Evolutionary conservation across 1,140 invertebrate species (phyloP), one percentile per base, ranked within the genome.

Genomic region (Hycleus phaleratus): DNA sequence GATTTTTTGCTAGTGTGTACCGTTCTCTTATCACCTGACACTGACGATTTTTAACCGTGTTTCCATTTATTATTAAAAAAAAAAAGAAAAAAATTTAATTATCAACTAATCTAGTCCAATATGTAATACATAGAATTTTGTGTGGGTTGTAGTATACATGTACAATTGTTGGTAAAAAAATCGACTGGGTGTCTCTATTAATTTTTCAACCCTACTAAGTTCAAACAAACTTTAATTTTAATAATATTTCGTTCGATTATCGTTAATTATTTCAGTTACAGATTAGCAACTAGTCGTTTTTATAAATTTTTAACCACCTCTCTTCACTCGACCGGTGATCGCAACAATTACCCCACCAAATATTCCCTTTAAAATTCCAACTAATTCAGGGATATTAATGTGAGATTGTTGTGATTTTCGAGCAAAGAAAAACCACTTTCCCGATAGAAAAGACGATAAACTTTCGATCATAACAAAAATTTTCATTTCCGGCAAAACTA

Each of bases 101-200:
- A 73, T 74, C 70, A 71, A 72, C 70, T 74, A 72, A 68, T 72
- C 71, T 74, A 74, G 72, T 74, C 72, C 72, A 74, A 73, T 73
- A 73, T 74, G 68, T 74, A 74, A 72, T 74, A 73, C 70, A 74
- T 74, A 74, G 72, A 69, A 73, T 74, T 73, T 73, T 74, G 73
- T 76, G 74, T 76, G 75, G 72, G 73, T 76, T 76, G 75, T 76
- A 77, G 75, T 74, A 76, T 77, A 77, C 68, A 76, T 74, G 72
- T 77, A 73, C 68, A 74, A 75, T 75, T 75, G 74, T 76, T 76
- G 72, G 73, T 73, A 73, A 72, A 68, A 32, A 32, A 32, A 32
- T 32, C 64, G 63, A 61, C 71, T 69, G 71, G 69, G 70, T 72
- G 72, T 67, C 67, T 71, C 67, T 66, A 62, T 70, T 73, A 56